Conservation (phyloP, 2,113 vertebrate species). For the Haemorhous mexicanus region DNA sequence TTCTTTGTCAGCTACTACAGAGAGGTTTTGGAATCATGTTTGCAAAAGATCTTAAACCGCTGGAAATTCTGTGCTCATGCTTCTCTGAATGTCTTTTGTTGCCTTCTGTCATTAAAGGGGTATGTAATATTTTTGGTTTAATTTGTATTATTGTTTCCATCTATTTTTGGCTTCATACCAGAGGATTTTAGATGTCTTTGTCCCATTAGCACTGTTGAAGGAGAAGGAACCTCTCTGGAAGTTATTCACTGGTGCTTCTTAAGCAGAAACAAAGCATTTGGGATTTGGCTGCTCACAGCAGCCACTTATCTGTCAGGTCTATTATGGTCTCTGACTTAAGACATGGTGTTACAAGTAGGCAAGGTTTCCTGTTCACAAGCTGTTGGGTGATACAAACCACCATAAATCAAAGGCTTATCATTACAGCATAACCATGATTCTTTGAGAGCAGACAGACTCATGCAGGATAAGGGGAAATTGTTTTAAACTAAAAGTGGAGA, state of each 20-base stretch:
- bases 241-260: neutral
- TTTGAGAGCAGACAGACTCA: neutral
- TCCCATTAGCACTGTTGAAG: neutral
- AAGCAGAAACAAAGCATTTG: neutral
- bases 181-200: neutral
- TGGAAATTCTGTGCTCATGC: neutral
- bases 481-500: neutral
- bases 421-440: neutral
- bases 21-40: neutral
- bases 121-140: neutral
- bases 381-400: neutral
- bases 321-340: neutral
- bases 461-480: neutral
- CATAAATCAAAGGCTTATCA: neutral
- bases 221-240: neutral
- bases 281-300: neutral
- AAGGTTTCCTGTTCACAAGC: neutral
- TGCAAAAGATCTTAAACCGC: neutral
- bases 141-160: neutral
- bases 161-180: neutral
- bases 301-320: neutral
- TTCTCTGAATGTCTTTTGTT: neutral
- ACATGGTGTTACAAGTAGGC: neutral
- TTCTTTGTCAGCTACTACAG: neutral
- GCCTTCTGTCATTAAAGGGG: neutral